A percentile compares a stretch with the other conserved stretches of the same genome.
phyloP scores from a whole-genome alignment of 2,113 vertebrate genomes.

The Chitala chitala region DNA sequence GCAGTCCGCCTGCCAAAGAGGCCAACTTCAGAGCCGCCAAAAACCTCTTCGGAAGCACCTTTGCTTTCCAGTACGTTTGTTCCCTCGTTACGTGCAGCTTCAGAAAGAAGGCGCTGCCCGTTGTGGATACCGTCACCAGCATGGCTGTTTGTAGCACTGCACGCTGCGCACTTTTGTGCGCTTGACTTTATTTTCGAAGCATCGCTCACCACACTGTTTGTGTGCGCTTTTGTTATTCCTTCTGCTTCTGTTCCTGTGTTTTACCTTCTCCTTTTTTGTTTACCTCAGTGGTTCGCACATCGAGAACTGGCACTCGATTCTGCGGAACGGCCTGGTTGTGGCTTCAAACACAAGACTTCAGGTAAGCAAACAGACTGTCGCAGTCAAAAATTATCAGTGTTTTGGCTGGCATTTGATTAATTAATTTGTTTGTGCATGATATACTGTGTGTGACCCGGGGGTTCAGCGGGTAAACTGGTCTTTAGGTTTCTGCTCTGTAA shows the following conservation, averaged over 20 bases:
- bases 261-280: background rate
- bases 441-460: background rate
- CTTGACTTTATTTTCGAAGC: background rate
- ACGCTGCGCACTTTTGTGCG: background rate
- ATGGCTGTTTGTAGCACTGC: background rate
- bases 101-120: background rate
- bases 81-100: background rate
- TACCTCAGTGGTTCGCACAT: slow-evolving; percentile 82
- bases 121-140: background rate
- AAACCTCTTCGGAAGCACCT: slow-evolving; percentile 84
- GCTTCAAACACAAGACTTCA: slow-evolving; percentile 83
- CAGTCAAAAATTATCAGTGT: background rate
- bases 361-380: slow-evolving; percentile 52
- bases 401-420: background rate
- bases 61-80: slow-evolving; percentile 83
- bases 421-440: background rate
- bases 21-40: slow-evolving; percentile 88
- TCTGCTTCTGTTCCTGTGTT: background rate
- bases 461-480: too few relatives aligned
- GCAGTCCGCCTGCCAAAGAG: slow-evolving; percentile 93
- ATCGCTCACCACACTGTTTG: background rate
- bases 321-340: slow-evolving; percentile 84
- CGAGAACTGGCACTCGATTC: slow-evolving; percentile 88
- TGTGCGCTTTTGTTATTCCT: background rate
- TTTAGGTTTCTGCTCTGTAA: too few relatives aligned